These are phyloP conservation scores for Clitarchus hookeri DNA, from an alignment of 2,888 invertebrate genomes.

Conservation along the genomic window DNA sequence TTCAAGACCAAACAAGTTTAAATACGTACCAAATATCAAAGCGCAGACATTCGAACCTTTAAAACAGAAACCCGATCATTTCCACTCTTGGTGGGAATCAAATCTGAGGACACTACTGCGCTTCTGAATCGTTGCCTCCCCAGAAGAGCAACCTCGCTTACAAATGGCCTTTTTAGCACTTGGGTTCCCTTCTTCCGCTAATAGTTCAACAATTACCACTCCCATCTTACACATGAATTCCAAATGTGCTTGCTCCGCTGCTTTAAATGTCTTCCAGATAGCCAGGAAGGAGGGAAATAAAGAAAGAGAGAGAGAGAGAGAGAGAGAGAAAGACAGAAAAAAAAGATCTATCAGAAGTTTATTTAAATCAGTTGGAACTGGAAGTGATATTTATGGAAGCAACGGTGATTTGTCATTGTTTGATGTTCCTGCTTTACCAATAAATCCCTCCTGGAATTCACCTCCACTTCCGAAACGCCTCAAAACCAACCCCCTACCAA, in stretches of 20 bases:
- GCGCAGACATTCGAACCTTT: not conserved
- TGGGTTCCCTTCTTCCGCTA: not conserved
- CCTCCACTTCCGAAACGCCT: not conserved
- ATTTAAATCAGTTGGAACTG: not conserved
- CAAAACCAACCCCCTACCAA: not conserved
- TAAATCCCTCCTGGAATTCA: slow-evolving; percentile 14
- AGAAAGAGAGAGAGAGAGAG: too few relatives aligned
- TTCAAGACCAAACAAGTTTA: too few relatives aligned
- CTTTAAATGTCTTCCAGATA: not conserved
- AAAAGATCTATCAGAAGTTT: not conserved
- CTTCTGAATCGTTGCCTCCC: too few relatives aligned
- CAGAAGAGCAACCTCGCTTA: not conserved
- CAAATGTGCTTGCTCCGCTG: too few relatives aligned
- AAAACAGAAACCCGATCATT: not conserved
- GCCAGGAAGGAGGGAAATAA: too few relatives aligned
- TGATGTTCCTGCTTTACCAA: not conserved
- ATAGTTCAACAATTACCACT: not conserved
- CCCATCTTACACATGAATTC: too few relatives aligned
- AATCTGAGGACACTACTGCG: not conserved
- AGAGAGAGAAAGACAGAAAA: too few relatives aligned
- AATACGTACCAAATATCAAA: too few relatives aligned
- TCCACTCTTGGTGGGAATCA: not conserved
- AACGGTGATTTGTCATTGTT: not conserved
- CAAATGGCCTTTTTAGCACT: not conserved
- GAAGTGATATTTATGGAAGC: not conserved